These are phyloP conservation scores for Sternotherus odoratus DNA, from an alignment of 2,797 vertebrate genomes.

Conservation along the genomic window DNA sequence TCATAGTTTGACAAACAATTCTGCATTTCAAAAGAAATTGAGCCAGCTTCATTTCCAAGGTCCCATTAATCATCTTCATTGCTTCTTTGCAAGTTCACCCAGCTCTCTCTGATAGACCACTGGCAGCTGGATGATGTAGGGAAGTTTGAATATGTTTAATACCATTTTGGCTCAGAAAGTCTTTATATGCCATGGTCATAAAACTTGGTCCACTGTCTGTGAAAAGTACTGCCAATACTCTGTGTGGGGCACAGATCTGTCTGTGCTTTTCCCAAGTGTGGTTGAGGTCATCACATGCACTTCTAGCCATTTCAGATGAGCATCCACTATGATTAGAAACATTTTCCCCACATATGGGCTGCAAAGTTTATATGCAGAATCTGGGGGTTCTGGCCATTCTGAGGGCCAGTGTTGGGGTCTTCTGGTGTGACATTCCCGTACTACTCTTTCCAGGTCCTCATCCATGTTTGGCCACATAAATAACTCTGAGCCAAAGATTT, in stretches of 20 bases:
- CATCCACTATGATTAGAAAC: background rate
- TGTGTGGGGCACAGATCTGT: background rate
- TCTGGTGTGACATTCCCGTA: background rate
- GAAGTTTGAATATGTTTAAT: background rate
- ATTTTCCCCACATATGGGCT: background rate
- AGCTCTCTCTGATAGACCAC: background rate
- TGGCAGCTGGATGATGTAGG: background rate
- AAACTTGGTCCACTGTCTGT: background rate
- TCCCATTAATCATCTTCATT: background rate
- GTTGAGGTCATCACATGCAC: no score
- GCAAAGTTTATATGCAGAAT: background rate
- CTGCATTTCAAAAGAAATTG: background rate
- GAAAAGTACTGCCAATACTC: background rate
- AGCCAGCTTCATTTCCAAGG: background rate
- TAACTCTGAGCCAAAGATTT: background rate
- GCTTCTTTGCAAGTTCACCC: background rate
- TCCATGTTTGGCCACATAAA: background rate
- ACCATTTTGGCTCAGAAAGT: background rate
- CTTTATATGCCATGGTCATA: background rate
- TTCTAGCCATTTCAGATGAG: background rate
- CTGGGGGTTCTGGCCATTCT: background rate
- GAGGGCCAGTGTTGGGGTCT: background rate
- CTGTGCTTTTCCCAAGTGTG: background rate
- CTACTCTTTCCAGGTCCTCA: background rate
- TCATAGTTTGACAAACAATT: background rate